Evolutionary conservation across 2,113 vertebrate genomes (phyloP).

Genomic region (Actinemys pallida): DNA sequence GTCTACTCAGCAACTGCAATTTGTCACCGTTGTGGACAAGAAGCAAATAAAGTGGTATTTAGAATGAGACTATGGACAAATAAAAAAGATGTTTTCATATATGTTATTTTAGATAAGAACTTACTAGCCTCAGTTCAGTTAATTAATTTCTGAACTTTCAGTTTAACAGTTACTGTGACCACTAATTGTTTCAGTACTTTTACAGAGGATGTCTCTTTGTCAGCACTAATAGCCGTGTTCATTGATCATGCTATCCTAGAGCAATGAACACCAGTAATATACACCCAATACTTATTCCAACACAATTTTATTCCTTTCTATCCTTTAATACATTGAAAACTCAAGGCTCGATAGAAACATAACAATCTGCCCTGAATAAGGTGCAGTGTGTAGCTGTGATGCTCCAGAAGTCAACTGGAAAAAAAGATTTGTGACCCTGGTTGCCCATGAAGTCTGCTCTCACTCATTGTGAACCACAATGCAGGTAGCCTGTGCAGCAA

Average conservation of each 20-base stretch:
- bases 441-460: not conserved
- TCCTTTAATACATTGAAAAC: not conserved
- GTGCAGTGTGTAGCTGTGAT: not conserved
- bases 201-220: not conserved
- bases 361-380: not conserved
- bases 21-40: not conserved
- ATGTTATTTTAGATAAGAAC: not conserved
- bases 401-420: not conserved
- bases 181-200: not conserved
- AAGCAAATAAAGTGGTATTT: not conserved
- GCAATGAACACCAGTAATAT: not conserved
- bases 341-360: not conserved
- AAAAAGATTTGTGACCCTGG: not conserved
- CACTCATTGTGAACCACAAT: not conserved
- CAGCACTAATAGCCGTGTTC: not conserved
- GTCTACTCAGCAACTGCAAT: not conserved
- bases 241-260: not conserved
- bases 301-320: not conserved
- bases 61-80: not conserved
- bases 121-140: not conserved
- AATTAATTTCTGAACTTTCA: not conserved
- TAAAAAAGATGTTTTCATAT: not conserved
- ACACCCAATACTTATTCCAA: fast-evolving
- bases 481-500: not conserved
- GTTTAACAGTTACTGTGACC: not conserved